A percentile compares a stretch with the other conserved stretches of the same genome.
phyloP scores from a whole-genome alignment of 2,113 vertebrate genomes.

The Zapus hudsonius region DNA sequence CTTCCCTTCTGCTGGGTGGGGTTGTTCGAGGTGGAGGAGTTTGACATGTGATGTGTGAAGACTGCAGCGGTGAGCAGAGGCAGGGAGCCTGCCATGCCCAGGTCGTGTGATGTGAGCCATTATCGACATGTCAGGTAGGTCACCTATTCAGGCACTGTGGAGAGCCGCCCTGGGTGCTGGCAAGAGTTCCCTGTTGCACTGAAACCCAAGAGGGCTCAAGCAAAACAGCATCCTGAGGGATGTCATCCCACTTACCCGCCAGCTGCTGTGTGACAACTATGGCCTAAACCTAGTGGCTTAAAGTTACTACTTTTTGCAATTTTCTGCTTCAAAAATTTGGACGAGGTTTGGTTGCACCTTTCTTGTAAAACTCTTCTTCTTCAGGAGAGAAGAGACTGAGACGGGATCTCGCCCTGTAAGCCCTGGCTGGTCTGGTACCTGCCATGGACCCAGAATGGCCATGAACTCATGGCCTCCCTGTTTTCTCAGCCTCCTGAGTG shows the following conservation, averaged over 20 bases:
- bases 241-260: not conserved
- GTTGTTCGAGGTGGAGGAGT: not conserved
- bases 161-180: not conserved
- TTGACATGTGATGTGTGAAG: not conserved
- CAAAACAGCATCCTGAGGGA: not conserved
- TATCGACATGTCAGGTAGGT: not conserved
- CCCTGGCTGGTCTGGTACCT: not conserved
- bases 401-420: not conserved
- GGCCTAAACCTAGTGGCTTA: not conserved
- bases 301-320: not conserved
- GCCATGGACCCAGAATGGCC: not conserved
- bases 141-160: not conserved
- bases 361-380: not conserved
- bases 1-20: too few species aligned
- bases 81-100: not conserved
- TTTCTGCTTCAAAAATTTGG: not conserved
- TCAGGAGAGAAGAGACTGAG: not conserved
- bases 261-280: not conserved
- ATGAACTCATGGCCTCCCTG: not conserved
- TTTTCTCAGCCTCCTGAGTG: not conserved
- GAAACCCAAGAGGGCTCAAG: not conserved
- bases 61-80: not conserved
- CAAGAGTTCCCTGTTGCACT: not conserved
- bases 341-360: not conserved
- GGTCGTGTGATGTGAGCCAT: not conserved